Evolutionary conservation across 2,113 vertebrate species (phyloP).

Genomic region (Cinclus cinclus): DNA sequence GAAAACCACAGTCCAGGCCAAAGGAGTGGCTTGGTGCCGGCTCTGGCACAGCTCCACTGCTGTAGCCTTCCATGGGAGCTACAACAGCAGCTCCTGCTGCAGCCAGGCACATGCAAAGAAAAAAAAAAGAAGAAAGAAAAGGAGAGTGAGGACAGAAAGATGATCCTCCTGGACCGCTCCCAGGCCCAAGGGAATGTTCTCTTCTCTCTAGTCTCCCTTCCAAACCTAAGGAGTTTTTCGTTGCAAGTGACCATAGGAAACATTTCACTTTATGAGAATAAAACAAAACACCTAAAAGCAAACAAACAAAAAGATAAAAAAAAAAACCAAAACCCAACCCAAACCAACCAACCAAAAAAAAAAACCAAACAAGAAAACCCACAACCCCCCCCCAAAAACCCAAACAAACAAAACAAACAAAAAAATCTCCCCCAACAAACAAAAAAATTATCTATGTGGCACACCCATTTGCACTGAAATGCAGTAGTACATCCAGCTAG

Average conservation of each 20-base stretch:
- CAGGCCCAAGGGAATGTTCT: background rate
- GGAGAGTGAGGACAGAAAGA: background rate
- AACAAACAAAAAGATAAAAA: background rate
- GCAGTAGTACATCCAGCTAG: background rate
- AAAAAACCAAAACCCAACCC: background rate
- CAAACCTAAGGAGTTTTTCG: background rate
- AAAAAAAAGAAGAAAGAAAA: background rate
- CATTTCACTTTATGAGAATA: background rate
- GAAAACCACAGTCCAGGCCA: conserved; percentile 8
- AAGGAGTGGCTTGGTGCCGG: accelerated
- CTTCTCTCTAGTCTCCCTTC: background rate
- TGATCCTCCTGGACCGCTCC: background rate
- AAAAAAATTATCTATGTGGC: background rate
- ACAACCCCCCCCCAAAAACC: background rate
- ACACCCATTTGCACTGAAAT: background rate
- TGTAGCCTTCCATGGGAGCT: background rate
- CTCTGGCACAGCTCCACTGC: background rate
- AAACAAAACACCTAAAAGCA: background rate
- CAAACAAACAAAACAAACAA: background rate
- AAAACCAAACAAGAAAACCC: background rate
- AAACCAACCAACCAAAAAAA: background rate
- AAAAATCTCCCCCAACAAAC: background rate
- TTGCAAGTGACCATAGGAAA: conserved; percentile 17
- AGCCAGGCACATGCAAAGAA: background rate
- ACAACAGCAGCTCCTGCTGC: background rate